phyloP scores from a whole-genome alignment of 92 coral and sea anemone genomes.

The Parazoanthus atlanticus region DNA sequence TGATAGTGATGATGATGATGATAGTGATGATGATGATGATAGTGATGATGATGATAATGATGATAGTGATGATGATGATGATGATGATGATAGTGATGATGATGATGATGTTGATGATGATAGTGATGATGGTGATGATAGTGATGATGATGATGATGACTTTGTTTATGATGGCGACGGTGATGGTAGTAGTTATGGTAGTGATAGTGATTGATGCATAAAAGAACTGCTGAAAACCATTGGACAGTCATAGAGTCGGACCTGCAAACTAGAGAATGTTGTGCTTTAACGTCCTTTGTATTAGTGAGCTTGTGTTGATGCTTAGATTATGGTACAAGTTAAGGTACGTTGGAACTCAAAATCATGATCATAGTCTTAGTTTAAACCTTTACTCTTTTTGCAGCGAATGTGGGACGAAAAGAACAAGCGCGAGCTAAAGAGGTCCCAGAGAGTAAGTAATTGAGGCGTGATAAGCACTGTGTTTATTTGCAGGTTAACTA shows the following conservation, averaged over 20 bases:
- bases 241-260: background rate
- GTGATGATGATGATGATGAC: background rate
- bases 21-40: background rate
- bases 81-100: background rate
- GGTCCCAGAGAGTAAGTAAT: conserved; percentile 84
- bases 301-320: background rate
- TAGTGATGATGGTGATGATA: background rate
- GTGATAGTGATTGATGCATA: background rate
- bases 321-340: background rate
- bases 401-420: conserved; percentile 92
- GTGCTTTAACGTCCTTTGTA: background rate
- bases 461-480: background rate
- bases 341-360: no score
- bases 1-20: background rate
- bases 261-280: background rate
- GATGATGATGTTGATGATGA: no score
- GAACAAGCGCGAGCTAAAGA: conserved; percentile 75
- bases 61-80: no score
- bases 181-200: background rate
- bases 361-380: background rate
- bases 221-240: background rate
- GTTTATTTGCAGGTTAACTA: background rate
- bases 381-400: background rate
- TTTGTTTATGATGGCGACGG: background rate
- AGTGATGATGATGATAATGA: background rate